Evolutionary conservation across 2,888 invertebrate genomes (phyloP).

Genomic region (Unio delphinus): DNA sequence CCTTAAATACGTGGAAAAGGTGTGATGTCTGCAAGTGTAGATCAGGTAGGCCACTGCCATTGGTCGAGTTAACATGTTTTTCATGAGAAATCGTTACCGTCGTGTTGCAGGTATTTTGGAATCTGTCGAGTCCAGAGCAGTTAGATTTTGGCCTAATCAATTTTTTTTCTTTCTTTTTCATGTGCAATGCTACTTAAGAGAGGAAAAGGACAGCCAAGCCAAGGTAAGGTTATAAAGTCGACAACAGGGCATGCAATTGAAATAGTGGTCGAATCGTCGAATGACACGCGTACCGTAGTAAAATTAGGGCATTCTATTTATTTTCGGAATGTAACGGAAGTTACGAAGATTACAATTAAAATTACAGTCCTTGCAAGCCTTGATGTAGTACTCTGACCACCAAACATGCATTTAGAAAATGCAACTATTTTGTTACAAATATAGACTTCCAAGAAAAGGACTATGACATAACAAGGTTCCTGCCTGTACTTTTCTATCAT

Average conservation of each 20-base stretch:
- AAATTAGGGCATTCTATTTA: neutral
- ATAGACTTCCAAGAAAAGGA: no score
- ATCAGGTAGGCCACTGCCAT: constrained; percentile 60
- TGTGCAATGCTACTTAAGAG: constrained; percentile 50
- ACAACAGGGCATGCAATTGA: neutral
- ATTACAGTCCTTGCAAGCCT: neutral
- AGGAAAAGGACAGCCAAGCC: constrained; percentile 67
- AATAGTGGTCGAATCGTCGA: neutral
- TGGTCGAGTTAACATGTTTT: constrained; percentile 12
- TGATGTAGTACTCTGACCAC: no score
- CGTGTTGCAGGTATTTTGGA: no score
- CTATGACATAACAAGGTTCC: no score
- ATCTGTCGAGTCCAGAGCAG: neutral
- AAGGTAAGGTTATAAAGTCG: constrained; percentile 48
- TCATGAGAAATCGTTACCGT: no score
- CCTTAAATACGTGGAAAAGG: constrained; percentile 30
- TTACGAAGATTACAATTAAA: neutral
- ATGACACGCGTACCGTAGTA: no score
- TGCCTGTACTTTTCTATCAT: no score
- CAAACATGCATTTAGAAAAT: no score
- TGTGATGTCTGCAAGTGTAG: constrained; percentile 70
- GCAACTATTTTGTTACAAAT: no score
- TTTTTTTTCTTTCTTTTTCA: constrained; percentile 47
- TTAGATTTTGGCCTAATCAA: neutral
- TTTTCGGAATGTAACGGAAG: neutral